phyloP scores from a whole-genome alignment of 2,113 vertebrate species.

The Crotalus tigris region DNA sequence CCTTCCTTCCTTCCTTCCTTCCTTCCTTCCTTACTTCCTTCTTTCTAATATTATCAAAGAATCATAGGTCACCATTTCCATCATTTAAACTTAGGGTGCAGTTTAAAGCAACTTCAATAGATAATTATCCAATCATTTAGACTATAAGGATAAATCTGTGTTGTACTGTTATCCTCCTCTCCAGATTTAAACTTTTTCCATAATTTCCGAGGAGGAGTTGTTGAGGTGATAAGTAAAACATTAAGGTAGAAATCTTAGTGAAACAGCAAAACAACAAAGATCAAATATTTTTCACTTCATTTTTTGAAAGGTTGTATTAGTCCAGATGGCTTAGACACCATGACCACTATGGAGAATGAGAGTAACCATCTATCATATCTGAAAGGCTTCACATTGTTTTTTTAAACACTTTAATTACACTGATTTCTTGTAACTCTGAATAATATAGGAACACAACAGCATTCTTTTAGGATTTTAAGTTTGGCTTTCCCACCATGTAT shows the following conservation, averaged over 20 bases:
- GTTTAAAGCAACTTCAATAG: background rate
- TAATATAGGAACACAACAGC: background rate
- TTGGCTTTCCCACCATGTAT: background rate
- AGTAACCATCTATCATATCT: background rate
- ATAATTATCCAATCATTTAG: background rate
- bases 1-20: background rate
- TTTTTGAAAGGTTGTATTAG: background rate
- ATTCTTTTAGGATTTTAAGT: background rate
- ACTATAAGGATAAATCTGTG: background rate
- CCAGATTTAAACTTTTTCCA: background rate
- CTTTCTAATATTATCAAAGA: background rate
- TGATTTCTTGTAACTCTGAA: background rate
- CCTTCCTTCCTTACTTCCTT: background rate
- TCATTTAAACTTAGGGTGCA: background rate
- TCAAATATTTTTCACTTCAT: background rate
- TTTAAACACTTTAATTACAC: background rate
- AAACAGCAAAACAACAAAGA: background rate
- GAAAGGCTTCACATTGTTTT: background rate
- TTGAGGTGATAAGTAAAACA: background rate
- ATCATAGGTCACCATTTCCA: background rate
- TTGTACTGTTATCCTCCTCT: background rate
- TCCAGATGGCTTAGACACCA: background rate
- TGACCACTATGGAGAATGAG: background rate
- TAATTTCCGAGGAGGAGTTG: background rate
- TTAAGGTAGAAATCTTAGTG: background rate